Base-by-base conservation (phyloP, 2,113 vertebrate species). In the Myotis davidii region DNA sequence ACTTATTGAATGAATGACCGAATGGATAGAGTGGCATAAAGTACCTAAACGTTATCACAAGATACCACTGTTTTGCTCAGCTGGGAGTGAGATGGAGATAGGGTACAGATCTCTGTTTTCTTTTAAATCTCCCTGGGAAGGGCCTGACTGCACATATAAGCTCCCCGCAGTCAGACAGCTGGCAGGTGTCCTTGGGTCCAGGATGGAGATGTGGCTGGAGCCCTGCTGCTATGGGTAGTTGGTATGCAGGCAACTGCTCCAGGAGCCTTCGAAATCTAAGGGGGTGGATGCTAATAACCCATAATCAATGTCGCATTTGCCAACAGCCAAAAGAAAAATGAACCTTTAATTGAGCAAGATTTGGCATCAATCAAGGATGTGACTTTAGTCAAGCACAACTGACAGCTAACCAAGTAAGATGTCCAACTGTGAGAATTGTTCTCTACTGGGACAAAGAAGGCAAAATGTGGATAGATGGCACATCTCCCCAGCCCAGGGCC, bases 281-380 rank as follows among this genome's bases (percentile, higher is more conserved):
- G 73, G 54, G 50, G 45, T 61, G 85, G 85, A 76, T 96, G 92
- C 85, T 95, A 98, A 96, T 90, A 96, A 95, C 94, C 96, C 85
- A 86, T 88, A 95, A 96, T 95, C 94, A 83, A 86, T 92, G 88
- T 69, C 83, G 94, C 85, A 78, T 83, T 96, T 96, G 94, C 88
- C 95, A 94, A 93, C 3, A 2, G 88, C 90, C 85, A 96, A 92
- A 95, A 96, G 94, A 95, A 96, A 97, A 97, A 96, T 70, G 92
- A 95, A 97, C 67, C 90, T 97, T 96, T 97, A 97, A 97, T 96
- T 96, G 96, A 96, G 73, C 96, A 92, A 96, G 96, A 95, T 95
- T 95, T 95, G 96, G 94, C 90, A 96, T 98, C 92, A 85, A 86
- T 97, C 96, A 97, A 67, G 72, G 90, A 94, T 95, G 69, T 95